Evolutionary conservation across 2,797 vertebrate genomes (phyloP).

Genomic region (Anabas testudineus): DNA sequence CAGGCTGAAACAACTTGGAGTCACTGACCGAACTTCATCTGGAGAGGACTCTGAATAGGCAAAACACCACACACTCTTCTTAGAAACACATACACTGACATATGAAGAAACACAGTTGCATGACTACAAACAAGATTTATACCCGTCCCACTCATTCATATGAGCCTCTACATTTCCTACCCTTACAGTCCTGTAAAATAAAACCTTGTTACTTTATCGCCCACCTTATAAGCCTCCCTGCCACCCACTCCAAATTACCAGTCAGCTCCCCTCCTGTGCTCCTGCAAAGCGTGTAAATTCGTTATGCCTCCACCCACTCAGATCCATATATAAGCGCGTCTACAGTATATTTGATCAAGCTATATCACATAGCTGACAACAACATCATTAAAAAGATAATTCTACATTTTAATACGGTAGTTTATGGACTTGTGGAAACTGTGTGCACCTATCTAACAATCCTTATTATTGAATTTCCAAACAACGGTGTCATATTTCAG

Average conservation of each 20-base stretch:
- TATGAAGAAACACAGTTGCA: slow-evolving; percentile 16
- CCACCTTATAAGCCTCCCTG: slow-evolving; percentile 52
- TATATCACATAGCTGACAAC: slow-evolving; percentile 8
- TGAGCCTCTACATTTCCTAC: slow-evolving; percentile 18
- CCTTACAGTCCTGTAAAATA: slow-evolving; percentile 35
- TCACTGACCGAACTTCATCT: neutral
- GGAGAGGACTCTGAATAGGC: slow-evolving; percentile 28
- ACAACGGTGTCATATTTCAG: neutral
- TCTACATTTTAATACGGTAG: slow-evolving; percentile 6
- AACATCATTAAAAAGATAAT: slow-evolving; percentile 14
- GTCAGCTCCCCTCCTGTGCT: slow-evolving; percentile 52
- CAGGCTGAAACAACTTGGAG: slow-evolving; percentile 46
- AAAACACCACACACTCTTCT: neutral
- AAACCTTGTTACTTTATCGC: slow-evolving; percentile 50
- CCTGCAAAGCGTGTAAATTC: slow-evolving; percentile 47
- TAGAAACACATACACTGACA: neutral
- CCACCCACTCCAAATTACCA: slow-evolving; percentile 62
- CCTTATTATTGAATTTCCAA: neutral
- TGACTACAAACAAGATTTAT: slow-evolving; percentile 17
- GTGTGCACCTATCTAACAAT: slow-evolving; percentile 2
- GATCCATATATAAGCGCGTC: slow-evolving; percentile 32
- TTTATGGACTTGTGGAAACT: neutral
- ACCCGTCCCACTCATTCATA: slow-evolving; percentile 30
- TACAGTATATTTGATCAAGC: slow-evolving; percentile 13
- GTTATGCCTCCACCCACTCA: slow-evolving; percentile 59